Percentiles rank a stretch among this genome's conserved stretches.
These are phyloP conservation scores for Rafetus swinhoei DNA, from an alignment of 2,113 vertebrate genomes.

Conservation along the genomic window DNA sequence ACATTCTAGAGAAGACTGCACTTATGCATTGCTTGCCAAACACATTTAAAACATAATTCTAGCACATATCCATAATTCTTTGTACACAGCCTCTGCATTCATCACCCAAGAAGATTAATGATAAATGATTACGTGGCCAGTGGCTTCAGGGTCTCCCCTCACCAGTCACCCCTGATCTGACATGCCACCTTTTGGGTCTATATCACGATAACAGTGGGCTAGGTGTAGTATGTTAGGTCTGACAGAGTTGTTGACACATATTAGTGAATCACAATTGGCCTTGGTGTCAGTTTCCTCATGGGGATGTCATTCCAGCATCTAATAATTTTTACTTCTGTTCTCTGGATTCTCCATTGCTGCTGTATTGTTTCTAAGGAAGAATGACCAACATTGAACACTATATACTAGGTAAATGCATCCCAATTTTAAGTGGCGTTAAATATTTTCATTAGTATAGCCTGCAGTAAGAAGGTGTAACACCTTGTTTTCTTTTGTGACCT, in stretches of 20 bases:
- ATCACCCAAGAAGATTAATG: background rate
- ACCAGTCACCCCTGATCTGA: background rate
- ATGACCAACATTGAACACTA: background rate
- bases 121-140: background rate
- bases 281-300: background rate
- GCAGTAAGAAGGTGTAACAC: background rate
- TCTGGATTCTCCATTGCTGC: background rate
- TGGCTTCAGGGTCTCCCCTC: too few species aligned
- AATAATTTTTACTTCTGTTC: background rate
- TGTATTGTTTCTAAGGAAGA: constrained; percentile 4
- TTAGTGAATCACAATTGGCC: background rate
- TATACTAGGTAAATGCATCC: background rate
- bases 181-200: background rate
- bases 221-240: background rate
- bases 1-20: too few species aligned
- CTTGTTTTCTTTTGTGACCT: background rate
- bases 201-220: background rate
- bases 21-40: too few species aligned
- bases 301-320: background rate
- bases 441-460: constrained; percentile 8
- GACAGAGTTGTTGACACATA: background rate
- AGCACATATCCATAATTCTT: too few species aligned
- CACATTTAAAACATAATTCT: too few species aligned
- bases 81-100: background rate
- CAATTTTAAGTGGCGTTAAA: constrained; percentile 6